A percentile compares a stretch with the other conserved stretches of the same genome.
Conservation (phyloP, 2,797 vertebrate species). For the Carcharodon carcharias region DNA sequence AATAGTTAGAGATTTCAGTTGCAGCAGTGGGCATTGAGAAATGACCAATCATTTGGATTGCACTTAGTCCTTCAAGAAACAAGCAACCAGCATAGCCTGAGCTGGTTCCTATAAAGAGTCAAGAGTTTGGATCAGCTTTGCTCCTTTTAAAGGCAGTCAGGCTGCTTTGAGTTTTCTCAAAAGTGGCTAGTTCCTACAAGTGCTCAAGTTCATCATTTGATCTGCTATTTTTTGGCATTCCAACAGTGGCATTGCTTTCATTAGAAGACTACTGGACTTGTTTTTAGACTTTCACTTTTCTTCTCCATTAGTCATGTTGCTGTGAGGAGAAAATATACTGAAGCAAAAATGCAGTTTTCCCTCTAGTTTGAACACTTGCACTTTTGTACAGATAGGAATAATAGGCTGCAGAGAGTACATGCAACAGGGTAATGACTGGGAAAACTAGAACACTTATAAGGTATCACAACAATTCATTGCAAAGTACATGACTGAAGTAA, state of each 20-base stretch:
- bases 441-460: neutral
- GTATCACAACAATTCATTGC: neutral
- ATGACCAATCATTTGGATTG: neutral
- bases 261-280: neutral
- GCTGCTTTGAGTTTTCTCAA: neutral
- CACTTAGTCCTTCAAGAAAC: neutral
- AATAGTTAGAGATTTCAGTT: neutral
- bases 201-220: neutral
- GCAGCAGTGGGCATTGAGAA: neutral
- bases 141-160: neutral
- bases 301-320: neutral
- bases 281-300: neutral
- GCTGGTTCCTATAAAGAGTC: neutral
- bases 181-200: neutral
- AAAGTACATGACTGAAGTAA: neutral
- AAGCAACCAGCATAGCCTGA: neutral
- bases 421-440: neutral
- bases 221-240: neutral
- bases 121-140: neutral
- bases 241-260: neutral
- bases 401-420: neutral
- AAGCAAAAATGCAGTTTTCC: neutral
- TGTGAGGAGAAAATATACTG: neutral
- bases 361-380: neutral
- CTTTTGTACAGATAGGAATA: too few species aligned